A percentile compares a stretch with the other conserved stretches of the same genome.
phyloP scores from a whole-genome alignment of 2,797 vertebrate genomes.

The Sebastes itinus region DNA sequence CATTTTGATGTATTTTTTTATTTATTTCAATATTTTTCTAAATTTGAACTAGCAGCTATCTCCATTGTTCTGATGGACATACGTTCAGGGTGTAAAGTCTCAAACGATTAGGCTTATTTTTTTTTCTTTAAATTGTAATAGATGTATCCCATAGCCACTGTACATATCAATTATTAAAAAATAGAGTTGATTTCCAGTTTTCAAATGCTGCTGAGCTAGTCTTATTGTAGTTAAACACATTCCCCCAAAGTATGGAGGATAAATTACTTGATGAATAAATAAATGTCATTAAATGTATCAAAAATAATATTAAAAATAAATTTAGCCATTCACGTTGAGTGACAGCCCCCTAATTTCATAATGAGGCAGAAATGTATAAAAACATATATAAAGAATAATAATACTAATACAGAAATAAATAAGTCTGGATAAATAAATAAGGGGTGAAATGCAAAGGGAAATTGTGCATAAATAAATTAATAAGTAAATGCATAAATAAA shows the following conservation, averaged over 20 bases:
- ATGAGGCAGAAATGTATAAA: no score
- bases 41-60: not conserved
- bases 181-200: not conserved
- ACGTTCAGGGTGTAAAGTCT: not conserved
- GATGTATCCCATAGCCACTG: not conserved
- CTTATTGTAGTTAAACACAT: not conserved
- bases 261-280: no score
- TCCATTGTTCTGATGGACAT: not conserved
- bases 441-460: no score
- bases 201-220: not conserved
- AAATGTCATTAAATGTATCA: no score
- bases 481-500: no score
- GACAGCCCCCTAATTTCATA: no score
- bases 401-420: no score
- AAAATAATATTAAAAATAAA: no score
- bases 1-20: not conserved
- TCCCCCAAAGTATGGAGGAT: not conserved
- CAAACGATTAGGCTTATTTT: not conserved
- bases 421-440: no score
- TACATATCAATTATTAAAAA: not conserved
- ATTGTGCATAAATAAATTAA: no score
- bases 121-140: not conserved
- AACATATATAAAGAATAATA: no score
- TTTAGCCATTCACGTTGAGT: no score
- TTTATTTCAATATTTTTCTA: not conserved